A percentile compares a stretch with the other conserved stretches of the same genome.
Conservation (phyloP, 2,113 vertebrate genomes). For the Phaethornis superciliosus region DNA sequence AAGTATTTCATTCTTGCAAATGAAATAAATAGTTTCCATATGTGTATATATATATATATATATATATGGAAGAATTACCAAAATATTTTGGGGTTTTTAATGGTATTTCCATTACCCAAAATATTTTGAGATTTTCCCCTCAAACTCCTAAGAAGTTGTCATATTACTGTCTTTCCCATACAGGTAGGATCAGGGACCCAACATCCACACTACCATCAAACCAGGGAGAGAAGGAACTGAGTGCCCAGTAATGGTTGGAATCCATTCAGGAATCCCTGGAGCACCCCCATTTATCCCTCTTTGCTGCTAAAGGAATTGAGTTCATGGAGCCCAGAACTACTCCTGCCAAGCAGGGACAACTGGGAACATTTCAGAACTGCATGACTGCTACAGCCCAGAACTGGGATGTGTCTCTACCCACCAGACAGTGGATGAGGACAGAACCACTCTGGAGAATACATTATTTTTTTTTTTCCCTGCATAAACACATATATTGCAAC, state of each 20-base stretch:
- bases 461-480: background rate
- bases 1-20: background rate
- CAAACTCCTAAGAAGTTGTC: background rate
- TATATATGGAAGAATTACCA: too few relatives aligned
- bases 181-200: rapidly evolving
- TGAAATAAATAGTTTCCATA: background rate
- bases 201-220: rapidly evolving
- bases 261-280: background rate
- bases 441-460: background rate
- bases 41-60: background rate
- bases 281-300: background rate
- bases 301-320: background rate
- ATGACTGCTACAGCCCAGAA: background rate
- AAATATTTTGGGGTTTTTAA: too few relatives aligned
- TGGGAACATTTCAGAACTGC: background rate
- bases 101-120: background rate
- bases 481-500: background rate
- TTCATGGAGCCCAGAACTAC: background rate
- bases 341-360: background rate
- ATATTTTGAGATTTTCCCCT: background rate
- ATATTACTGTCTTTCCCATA: background rate
- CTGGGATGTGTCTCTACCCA: rapidly evolving
- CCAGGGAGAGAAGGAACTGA: background rate
- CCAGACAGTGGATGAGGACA: background rate
- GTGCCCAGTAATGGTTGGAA: rapidly evolving